Conservation (phyloP, 2,888 invertebrate species). For the Drosophila longiperda region DNA sequence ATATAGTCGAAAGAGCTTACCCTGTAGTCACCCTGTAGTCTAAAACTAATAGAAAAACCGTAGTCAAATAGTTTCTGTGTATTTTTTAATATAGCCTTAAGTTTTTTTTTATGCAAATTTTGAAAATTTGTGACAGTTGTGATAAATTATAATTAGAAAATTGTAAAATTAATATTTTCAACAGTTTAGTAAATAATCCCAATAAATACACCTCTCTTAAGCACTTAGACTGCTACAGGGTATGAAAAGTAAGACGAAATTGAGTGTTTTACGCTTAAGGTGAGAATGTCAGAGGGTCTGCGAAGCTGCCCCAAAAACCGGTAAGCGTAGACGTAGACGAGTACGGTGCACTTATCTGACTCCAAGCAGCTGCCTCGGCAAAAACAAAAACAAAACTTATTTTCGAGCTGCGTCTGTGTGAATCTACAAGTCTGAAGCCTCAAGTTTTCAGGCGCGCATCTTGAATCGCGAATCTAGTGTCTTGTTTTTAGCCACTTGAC, state of each 20-base stretch:
- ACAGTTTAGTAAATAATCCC: background rate
- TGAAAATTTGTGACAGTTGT: no score
- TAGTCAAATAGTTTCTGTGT: no score
- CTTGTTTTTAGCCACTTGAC: conserved; percentile 29
- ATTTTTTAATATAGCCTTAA: no score
- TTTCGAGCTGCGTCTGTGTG: conserved; percentile 18
- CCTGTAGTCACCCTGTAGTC: no score
- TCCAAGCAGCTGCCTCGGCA: conserved; percentile 18
- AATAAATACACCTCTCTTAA: background rate
- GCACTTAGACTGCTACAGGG: background rate
- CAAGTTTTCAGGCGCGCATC: conserved; percentile 20
- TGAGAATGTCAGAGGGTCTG: conserved; percentile 68
- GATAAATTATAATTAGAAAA: no score
- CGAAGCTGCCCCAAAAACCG: conserved; percentile 61
- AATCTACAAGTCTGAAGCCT: conserved; percentile 20
- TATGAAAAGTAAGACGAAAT: conserved; percentile 20
- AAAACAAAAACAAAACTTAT: conserved; percentile 4
- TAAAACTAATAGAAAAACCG: no score
- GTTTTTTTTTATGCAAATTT: no score
- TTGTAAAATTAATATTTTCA: background rate
- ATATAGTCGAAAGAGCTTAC: background rate
- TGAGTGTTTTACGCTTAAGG: conserved; percentile 12
- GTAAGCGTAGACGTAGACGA: conserved; percentile 38
- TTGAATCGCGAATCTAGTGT: conserved; percentile 32
- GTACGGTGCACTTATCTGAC: conserved; percentile 20